These are phyloP conservation scores for Andrena haemorrhoa DNA, from an alignment of 2,888 invertebrate genomes.

Conservation along the genomic window DNA sequence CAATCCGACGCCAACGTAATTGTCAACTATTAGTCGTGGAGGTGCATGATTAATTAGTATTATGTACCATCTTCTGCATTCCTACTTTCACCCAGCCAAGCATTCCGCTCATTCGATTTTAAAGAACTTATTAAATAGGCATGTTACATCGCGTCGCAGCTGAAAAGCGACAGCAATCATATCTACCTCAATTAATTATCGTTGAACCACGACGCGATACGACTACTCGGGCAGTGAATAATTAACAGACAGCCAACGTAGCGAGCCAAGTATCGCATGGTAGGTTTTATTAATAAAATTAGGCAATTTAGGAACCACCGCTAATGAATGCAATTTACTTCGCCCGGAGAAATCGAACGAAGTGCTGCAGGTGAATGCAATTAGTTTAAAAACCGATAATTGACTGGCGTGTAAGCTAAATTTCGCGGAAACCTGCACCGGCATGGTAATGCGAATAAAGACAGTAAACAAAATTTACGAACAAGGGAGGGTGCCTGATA, in stretches of 20 bases:
- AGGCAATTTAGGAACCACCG: conserved; percentile 20
- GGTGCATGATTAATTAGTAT: conserved; percentile 6
- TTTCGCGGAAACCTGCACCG: conserved; percentile 20
- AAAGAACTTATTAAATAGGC: neutral
- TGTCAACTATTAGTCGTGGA: conserved; percentile 33
- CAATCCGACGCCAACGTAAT: conserved; percentile 27
- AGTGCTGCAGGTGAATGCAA: conserved; percentile 22
- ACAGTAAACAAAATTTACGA: conserved; percentile 20
- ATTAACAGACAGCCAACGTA: conserved; percentile 12
- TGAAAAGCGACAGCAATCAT: neutral
- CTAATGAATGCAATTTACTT: conserved; percentile 45
- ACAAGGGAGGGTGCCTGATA: neutral
- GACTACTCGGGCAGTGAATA: conserved; percentile 21
- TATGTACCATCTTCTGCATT: neutral
- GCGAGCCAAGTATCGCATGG: conserved; percentile 2
- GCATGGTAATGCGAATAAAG: neutral
- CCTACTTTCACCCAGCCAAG: neutral
- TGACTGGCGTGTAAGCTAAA: conserved; percentile 13
- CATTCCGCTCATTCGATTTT: neutral
- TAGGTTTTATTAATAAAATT: conserved; percentile 48
- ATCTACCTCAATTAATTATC: conserved; percentile 10
- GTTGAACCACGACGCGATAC: neutral
- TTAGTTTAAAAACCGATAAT: conserved; percentile 45
- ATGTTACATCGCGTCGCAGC: neutral
- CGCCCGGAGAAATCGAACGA: conserved; percentile 6